Evolutionary conservation across 2,888 invertebrate genomes (phyloP), one percentile per base, ranked within the genome.

Genomic region (Physocephala rufipes): DNA sequence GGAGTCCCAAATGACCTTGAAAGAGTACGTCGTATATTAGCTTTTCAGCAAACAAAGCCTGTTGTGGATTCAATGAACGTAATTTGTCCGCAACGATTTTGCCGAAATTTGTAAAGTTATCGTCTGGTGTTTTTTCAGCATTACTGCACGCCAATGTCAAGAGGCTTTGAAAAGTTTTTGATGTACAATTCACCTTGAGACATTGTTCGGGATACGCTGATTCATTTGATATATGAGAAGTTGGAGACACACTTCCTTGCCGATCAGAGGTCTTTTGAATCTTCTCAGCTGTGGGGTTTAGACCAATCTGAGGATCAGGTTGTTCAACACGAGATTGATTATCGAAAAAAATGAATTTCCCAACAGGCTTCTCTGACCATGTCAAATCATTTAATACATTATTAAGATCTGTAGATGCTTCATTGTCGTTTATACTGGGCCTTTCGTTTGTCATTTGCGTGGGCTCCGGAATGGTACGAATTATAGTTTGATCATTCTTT

Each of bases 1-100:
- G 76, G 75, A 83, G 78, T 77, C 85, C 85, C 84, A 86, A 84
- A 78, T 86, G 85, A 2, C 85, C 85, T 74, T 86, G 85, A 75
- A 84, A 83, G 28, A 86, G 80, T 59, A 85, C 82, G 76, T 86
- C 86, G 12, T 81, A 82, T 61, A 86, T 86, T 16, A 86, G 80
- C 71, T 86, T 86, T 70, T 86, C 85, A 1, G 85, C 85, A 66
- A 82, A 84, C 43, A 86, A 78, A 3, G 85, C 82, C 71, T 86
- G 85, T 26, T 80, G 79, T 13, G 80, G 68, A 0, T 85, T 85
- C 84, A 86, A 85, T 9, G 81, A 79, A 2, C 86, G 81, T 67
- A 86, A 75, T 73, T 86, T 86, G 70, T 85, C 84, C 19, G 85
- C 84, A 67, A 86, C 84, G 26, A 86, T 81, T 73, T 85, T 85